phyloP scores from a whole-genome alignment of 2,888 invertebrate genomes.

The Sceliomorpha sp. region DNA sequence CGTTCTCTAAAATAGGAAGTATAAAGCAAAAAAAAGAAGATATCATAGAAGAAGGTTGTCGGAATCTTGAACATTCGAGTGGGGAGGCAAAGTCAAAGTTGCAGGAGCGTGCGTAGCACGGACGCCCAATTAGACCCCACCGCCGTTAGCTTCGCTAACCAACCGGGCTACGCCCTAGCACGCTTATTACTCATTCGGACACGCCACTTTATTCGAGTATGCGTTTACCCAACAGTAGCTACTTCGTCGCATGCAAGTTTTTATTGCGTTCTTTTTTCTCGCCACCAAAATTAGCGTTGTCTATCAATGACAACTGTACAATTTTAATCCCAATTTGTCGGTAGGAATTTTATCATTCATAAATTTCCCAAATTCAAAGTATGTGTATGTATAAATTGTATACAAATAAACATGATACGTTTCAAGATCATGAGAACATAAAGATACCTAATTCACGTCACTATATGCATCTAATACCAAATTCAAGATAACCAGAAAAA shows the following conservation, averaged over 20 bases:
- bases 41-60: constrained; percentile 27
- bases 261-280: constrained; percentile 48
- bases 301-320: no score
- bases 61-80: constrained; percentile 23
- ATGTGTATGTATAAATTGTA: no score
- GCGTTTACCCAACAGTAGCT: constrained; percentile 59
- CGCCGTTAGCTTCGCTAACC: constrained; percentile 71
- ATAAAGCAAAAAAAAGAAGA: constrained; percentile 5
- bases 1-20: no score
- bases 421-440: no score
- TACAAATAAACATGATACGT: no score
- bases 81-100: constrained; percentile 27
- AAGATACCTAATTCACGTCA: no score
- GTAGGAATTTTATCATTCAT: constrained; percentile 19
- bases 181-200: constrained; percentile 78
- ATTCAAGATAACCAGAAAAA: no score
- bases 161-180: constrained; percentile 77
- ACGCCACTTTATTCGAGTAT: constrained; percentile 73
- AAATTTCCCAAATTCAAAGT: no score
- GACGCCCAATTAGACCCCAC: constrained; percentile 76
- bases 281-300: constrained; percentile 22
- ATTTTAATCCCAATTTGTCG: constrained; percentile 23
- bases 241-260: constrained; percentile 59
- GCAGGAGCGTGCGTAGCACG: constrained; percentile 71
- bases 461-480: no score